Percentiles rank a stretch among this genome's conserved stretches.
phyloP scores from a whole-genome alignment of 2,113 vertebrate species.

The Elaphurus davidianus region DNA sequence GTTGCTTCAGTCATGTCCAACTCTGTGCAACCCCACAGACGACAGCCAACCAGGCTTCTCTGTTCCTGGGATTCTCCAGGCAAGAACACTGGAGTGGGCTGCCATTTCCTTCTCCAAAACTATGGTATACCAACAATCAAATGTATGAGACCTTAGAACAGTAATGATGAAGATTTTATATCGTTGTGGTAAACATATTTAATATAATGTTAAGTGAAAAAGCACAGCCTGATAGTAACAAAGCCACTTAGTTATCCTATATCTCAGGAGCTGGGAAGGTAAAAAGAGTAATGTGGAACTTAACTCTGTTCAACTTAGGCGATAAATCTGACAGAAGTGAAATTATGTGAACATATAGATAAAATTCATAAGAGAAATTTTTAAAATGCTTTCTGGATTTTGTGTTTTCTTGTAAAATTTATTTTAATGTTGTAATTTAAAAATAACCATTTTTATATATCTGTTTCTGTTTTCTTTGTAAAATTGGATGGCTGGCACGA shows the following conservation, averaged over 20 bases:
- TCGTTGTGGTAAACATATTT: neutral
- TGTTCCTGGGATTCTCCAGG: neutral
- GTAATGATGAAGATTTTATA: neutral
- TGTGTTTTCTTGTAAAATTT: constrained; percentile 1
- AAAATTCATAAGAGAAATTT: neutral
- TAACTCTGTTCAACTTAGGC: neutral
- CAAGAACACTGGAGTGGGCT: neutral
- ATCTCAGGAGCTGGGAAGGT: neutral
- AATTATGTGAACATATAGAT: neutral
- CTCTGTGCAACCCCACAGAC: neutral
- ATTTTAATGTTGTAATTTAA: constrained; percentile 43
- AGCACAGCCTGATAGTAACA: neutral
- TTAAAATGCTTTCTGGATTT: neutral
- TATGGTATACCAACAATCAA: neutral
- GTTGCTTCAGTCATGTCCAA: neutral
- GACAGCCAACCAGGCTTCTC: neutral
- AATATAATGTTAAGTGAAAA: neutral
- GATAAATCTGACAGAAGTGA: neutral
- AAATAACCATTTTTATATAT: constrained; percentile 2
- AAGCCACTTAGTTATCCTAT: neutral
- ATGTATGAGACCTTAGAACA: neutral
- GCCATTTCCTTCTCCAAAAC: neutral
- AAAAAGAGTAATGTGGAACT: neutral
- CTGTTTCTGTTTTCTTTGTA: constrained; percentile 1
- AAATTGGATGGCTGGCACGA: neutral